These are phyloP conservation scores for Chloroceryle amazona DNA, from an alignment of 2,797 vertebrate species.

Conservation along the genomic window DNA sequence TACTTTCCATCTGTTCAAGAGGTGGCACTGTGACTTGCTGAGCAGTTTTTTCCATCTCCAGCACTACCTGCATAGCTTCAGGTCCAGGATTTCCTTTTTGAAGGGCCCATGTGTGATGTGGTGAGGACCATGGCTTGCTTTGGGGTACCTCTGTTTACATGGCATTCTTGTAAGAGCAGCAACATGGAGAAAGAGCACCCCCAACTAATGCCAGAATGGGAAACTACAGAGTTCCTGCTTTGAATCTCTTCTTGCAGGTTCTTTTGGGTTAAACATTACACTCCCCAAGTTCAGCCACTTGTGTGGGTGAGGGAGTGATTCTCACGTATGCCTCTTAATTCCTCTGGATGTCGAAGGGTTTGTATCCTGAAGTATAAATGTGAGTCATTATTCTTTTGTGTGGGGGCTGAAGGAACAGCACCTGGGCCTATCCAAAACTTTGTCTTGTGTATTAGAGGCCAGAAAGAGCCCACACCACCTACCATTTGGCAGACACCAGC, in stretches of 20 bases:
- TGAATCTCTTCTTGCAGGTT: neutral
- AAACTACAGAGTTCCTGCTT: neutral
- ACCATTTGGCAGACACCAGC: conserved; percentile 62
- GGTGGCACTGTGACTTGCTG: neutral
- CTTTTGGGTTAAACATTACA: neutral
- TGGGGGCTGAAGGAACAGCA: conserved; percentile 60
- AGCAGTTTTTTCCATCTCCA: neutral
- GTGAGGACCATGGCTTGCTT: neutral
- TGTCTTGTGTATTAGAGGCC: conserved; percentile 33
- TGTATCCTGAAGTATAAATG: conserved; percentile 31
- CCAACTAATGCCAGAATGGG: neutral
- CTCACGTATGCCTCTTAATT: conserved; percentile 26
- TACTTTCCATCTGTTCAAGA: neutral
- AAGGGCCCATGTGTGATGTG: neutral
- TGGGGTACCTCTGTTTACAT: neutral
- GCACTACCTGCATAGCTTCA: neutral
- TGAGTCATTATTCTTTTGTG: conserved; percentile 70
- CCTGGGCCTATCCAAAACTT: conserved; percentile 58
- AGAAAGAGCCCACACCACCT: conserved; percentile 50
- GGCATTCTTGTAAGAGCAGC: neutral
- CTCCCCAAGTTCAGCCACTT: neutral
- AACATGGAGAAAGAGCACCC: neutral
- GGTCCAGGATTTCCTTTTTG: neutral
- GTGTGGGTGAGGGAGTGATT: conserved; percentile 32
- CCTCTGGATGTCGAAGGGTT: conserved; percentile 19